Evolutionary conservation across 2,888 invertebrate genomes (phyloP).

Genomic region (Selenia dentaria): DNA sequence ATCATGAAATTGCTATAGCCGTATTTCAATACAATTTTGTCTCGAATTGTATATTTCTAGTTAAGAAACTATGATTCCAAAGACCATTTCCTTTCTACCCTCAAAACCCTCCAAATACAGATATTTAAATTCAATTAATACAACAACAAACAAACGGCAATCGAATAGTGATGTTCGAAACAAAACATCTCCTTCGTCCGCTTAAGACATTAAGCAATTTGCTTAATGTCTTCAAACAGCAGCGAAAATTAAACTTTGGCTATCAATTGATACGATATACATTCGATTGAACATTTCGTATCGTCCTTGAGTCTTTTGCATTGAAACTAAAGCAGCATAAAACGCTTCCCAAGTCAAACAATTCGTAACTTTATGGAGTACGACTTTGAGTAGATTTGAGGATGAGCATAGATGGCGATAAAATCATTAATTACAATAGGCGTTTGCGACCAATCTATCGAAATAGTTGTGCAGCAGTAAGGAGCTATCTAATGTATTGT

Average conservation of each 20-base stretch:
- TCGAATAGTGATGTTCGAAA: constrained; percentile 44
- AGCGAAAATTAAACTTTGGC: constrained; percentile 18
- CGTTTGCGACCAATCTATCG: constrained; percentile 42
- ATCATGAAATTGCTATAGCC: no score
- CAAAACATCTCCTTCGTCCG: constrained; percentile 55
- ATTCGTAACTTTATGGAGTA: neutral
- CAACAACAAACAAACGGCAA: constrained; percentile 40
- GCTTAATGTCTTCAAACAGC: constrained; percentile 59
- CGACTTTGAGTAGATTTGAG: neutral
- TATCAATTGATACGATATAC: constrained; percentile 61
- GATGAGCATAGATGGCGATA: constrained; percentile 14
- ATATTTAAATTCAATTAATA: constrained; percentile 37
- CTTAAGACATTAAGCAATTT: constrained; percentile 75
- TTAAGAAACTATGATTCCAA: neutral
- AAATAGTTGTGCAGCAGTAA: constrained; percentile 22
- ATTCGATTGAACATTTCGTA: constrained; percentile 45
- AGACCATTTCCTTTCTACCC: constrained; percentile 3
- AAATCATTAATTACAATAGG: constrained; percentile 32
- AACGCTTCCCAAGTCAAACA: neutral
- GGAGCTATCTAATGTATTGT: constrained; percentile 60
- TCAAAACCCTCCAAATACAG: constrained; percentile 2
- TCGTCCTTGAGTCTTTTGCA: constrained; percentile 21
- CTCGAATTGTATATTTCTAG: no score
- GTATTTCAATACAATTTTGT: no score
- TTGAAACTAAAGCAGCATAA: constrained; percentile 11